These are phyloP conservation scores for Eurystomus glaucurus DNA, from an alignment of 2,797 vertebrate species.

Conservation along the genomic window DNA sequence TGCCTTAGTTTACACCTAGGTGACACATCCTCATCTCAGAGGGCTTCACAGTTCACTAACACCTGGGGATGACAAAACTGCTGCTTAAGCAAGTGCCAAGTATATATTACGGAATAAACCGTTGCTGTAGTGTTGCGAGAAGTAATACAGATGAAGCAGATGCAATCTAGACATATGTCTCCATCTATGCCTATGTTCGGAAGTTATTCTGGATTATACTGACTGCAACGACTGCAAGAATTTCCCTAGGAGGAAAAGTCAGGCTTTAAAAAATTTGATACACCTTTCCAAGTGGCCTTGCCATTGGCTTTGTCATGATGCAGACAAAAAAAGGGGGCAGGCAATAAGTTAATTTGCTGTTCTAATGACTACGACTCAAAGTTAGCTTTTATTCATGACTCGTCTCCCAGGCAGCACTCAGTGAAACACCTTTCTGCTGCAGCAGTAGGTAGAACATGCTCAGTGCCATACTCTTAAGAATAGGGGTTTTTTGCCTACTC, in stretches of 20 bases:
- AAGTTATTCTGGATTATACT: background rate
- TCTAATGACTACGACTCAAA: background rate
- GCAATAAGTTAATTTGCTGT: background rate
- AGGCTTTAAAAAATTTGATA: background rate
- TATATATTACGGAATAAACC: background rate
- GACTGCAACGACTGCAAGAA: background rate
- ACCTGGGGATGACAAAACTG: slow-evolving; percentile 21
- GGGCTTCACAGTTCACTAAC: background rate
- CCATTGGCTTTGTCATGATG: background rate
- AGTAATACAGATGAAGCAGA: background rate
- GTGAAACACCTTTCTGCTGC: background rate
- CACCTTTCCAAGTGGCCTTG: background rate
- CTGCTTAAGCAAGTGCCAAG: slow-evolving; percentile 15
- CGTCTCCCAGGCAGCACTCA: background rate
- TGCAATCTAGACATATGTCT: background rate
- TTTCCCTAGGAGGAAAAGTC: background rate
- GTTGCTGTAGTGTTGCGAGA: background rate
- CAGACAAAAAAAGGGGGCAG: background rate
- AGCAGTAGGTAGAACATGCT: background rate
- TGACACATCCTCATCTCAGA: background rate
- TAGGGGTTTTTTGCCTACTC: background rate
- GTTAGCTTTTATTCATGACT: background rate
- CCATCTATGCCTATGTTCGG: background rate
- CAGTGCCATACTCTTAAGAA: background rate
- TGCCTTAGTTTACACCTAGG: background rate